phyloP scores from a whole-genome alignment of 1,140 invertebrate genomes.

The Cyclargus thomasi region DNA sequence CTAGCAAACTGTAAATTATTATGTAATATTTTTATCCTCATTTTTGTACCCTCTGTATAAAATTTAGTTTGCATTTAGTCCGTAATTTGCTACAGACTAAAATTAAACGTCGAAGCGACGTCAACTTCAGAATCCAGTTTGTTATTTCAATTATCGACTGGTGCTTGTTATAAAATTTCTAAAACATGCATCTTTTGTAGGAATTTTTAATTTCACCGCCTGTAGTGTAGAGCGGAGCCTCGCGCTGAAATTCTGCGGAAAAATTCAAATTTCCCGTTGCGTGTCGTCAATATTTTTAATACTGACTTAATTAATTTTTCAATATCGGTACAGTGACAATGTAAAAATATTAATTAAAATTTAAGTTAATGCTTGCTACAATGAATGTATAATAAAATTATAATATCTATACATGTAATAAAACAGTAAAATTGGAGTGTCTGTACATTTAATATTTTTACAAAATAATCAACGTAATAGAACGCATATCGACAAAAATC shows the following conservation, averaged over 20 bases:
- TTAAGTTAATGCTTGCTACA: too few relatives aligned
- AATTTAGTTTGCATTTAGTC: neutral
- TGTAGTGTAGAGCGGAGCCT: constrained; percentile 27
- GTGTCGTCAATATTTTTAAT: constrained; percentile 10
- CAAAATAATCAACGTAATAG: too few relatives aligned
- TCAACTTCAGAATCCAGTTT: constrained; percentile 49
- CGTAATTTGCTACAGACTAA: constrained; percentile 24
- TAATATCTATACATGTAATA: too few relatives aligned
- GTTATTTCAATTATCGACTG: constrained; percentile 67
- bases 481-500: too few relatives aligned
- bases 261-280: constrained; percentile 13
- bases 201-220: constrained; percentile 53
- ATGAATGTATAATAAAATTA: too few relatives aligned
- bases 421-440: too few relatives aligned
- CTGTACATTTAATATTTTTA: too few relatives aligned
- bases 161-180: constrained; percentile 52
- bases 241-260: constrained; percentile 21
- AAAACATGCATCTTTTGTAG: constrained; percentile 53
- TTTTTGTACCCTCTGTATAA: neutral
- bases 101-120: constrained; percentile 63
- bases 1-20: too few relatives aligned
- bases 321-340: neutral
- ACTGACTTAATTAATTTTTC: neutral
- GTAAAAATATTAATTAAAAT: too few relatives aligned
- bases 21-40: neutral